Evolutionary conservation across 1,140 invertebrate species (phyloP), one percentile per base, ranked within the genome.

Genomic region (Sitophilus oryzae): DNA sequence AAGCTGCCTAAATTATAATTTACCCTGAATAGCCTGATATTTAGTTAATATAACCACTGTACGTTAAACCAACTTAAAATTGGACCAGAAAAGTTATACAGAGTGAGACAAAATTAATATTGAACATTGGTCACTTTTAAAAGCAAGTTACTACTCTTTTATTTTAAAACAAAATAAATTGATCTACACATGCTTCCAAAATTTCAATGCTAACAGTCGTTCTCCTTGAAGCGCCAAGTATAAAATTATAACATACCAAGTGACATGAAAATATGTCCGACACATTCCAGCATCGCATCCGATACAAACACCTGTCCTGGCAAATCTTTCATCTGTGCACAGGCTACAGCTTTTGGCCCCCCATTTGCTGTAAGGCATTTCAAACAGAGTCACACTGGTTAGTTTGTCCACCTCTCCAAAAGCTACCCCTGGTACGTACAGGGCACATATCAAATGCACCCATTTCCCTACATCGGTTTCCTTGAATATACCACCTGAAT

Each of bases 211-310:
- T n/a, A n/a, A n/a, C n/a, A n/a, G n/a, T 45, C 21, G 9, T 8
- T n/a, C 9, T 1, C 23, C 11, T 23, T 45, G 43, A 10, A 45
- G 9, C n/a, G 16, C 10, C 16, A 18, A 23, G 11, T 10, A 16
- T 20, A 23, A 48, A 43, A 48, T 46, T 44, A 42, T 21, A 14
- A 63, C 66, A 73, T 77, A 92, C 89, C 92, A 99, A 9, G 94
- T 98, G 16, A 97, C 94, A 74, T 99, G 96, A 73, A 98, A 98
- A 76, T 91, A 94, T 0, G 88, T 93, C 67, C 93, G 86, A 76
- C 96, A 99, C 82, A 99, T 88, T 19, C 96, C 96, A 19, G 95
- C 95, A 76, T 99, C 96, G 74, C 96, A 99, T 58, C 88, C 86
- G 47, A 98, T 93, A 67, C 90, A 93, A 3, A 98, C 91, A 3